phyloP scores from a whole-genome alignment of 2,888 invertebrate genomes.

The Liopterus haemorrhoidalis region DNA sequence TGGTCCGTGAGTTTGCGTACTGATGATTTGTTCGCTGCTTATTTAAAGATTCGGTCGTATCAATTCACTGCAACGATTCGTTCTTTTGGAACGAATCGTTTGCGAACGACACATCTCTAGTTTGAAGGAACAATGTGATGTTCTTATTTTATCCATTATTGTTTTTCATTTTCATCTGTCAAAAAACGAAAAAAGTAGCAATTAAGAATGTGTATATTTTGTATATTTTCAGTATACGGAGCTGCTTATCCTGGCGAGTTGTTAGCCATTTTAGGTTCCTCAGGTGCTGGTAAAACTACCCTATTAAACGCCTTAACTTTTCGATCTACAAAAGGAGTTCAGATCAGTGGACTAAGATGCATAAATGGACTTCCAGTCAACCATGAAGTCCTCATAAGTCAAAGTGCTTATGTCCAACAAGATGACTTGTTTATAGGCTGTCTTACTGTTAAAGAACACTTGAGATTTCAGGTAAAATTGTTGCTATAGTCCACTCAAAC shows the following conservation, averaged over 20 bases:
- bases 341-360: slow-evolving; percentile 54
- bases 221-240: slow-evolving; percentile 60
- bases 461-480: slow-evolving; percentile 69
- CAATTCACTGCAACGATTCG: too few relatives aligned
- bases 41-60: too few relatives aligned
- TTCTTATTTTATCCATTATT: slow-evolving; percentile 1
- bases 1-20: too few relatives aligned
- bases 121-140: too few relatives aligned
- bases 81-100: too few relatives aligned
- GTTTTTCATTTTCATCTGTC: not conserved
- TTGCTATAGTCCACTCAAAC: slow-evolving; percentile 1
- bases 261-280: slow-evolving; percentile 81
- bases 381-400: slow-evolving; percentile 63
- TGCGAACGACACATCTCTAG: too few relatives aligned
- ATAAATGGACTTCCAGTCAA: slow-evolving; percentile 74
- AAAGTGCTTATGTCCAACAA: slow-evolving; percentile 90
- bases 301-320: slow-evolving; percentile 84
- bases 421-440: slow-evolving; percentile 89
- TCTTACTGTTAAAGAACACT: slow-evolving; percentile 81
- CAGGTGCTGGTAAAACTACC: slow-evolving; percentile 93
- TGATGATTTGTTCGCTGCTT: too few relatives aligned
- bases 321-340: slow-evolving; percentile 64
- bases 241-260: slow-evolving; percentile 80
- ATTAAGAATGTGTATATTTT: not conserved
- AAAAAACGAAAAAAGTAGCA: not conserved